Conservation (phyloP, 2,888 invertebrate species). For the Schrankia costaestrigalis region DNA sequence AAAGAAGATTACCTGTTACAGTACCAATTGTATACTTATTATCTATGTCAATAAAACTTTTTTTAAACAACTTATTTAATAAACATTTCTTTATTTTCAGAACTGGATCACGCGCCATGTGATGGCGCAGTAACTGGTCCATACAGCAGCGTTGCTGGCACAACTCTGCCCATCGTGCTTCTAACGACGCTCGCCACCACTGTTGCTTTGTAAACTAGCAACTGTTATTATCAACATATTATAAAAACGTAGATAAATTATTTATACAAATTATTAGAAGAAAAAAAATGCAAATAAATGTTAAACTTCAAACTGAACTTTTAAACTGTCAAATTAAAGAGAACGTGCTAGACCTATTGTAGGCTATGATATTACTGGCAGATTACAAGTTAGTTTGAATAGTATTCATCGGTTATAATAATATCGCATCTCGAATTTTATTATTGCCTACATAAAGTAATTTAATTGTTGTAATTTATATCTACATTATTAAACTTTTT, state of each 20-base stretch:
- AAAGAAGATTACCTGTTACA: too few species aligned
- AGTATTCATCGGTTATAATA: too few species aligned
- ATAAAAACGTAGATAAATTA: slow-evolving; percentile 29
- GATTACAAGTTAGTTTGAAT: too few species aligned
- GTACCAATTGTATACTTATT: too few species aligned
- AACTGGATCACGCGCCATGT: slow-evolving; percentile 71
- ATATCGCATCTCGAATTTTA: slow-evolving; percentile 11
- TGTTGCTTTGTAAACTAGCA: slow-evolving; percentile 57
- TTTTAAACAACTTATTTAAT: not conserved
- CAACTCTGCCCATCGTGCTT: slow-evolving; percentile 62
- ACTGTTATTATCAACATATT: slow-evolving; percentile 9
- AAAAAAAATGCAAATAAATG: slow-evolving; percentile 27
- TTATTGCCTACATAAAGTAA: slow-evolving; percentile 23
- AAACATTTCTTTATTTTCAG: slow-evolving; percentile 44
- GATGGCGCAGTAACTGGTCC: slow-evolving; percentile 76
- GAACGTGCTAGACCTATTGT: too few species aligned
- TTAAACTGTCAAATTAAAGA: slow-evolving; percentile 8
- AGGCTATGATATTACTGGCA: too few species aligned
- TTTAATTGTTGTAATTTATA: slow-evolving; percentile 21
- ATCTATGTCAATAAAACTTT: too few species aligned
- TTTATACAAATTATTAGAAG: slow-evolving; percentile 31
- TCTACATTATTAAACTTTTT: slow-evolving; percentile 15
- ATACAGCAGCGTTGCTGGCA: slow-evolving; percentile 73
- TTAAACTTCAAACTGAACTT: slow-evolving; percentile 12
- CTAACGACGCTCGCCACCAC: slow-evolving; percentile 70